Conservation (phyloP, 1,140 invertebrate genomes). For the Camponotus pennsylvanicus region DNA sequence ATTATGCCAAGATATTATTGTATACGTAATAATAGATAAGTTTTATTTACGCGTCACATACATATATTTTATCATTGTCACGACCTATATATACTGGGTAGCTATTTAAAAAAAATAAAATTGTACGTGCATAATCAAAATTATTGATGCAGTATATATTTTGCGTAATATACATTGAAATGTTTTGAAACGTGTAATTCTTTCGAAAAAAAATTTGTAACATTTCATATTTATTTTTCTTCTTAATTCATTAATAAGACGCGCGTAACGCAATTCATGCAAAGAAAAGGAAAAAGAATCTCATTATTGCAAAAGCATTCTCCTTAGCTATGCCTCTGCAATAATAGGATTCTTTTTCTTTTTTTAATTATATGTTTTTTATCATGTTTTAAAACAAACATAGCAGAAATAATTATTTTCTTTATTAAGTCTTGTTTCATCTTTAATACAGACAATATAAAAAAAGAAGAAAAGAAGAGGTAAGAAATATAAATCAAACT, state of each 20-base stretch:
- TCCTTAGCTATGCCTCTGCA: background rate
- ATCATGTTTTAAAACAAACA: background rate
- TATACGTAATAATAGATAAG: slow-evolving; percentile 22
- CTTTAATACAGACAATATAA: background rate
- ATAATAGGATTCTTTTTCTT: background rate
- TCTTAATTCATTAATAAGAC: background rate
- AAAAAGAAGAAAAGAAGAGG: background rate
- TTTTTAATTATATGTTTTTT: background rate
- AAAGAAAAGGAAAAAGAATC: background rate
- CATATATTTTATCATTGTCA: background rate
- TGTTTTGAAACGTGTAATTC: background rate
- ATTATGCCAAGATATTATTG: background rate
- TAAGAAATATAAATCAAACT: too few relatives aligned
- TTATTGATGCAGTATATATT: background rate
- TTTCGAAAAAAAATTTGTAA: slow-evolving; percentile 4
- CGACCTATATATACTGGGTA: too few relatives aligned
- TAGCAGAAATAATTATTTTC: too few relatives aligned
- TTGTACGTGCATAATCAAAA: slow-evolving; percentile 20
- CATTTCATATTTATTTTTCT: background rate
- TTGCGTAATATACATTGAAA: background rate
- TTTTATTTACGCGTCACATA: background rate
- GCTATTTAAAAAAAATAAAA: slow-evolving; percentile 32
- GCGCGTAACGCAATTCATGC: background rate
- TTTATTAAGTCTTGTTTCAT: background rate
- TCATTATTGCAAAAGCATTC: too few relatives aligned